Evolutionary conservation across 92 coral and sea anemone species (phyloP).

Genomic region (Epizoanthus illoricatus): DNA sequence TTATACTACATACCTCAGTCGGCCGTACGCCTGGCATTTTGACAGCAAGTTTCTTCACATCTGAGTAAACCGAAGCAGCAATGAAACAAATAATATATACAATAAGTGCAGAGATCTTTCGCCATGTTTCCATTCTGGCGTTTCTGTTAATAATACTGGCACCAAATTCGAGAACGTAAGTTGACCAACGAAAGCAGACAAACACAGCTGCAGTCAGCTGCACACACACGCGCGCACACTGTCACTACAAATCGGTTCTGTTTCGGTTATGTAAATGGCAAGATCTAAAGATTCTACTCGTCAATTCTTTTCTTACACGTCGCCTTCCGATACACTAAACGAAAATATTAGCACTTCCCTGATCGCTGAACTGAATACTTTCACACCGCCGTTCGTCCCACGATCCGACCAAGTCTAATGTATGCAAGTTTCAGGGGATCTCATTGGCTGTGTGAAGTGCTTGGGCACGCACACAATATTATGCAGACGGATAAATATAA

Average conservation of each 20-base stretch:
- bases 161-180: no score
- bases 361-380: neutral
- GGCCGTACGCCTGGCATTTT: constrained; percentile 37
- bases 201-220: neutral
- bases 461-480: neutral
- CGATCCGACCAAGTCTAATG: neutral
- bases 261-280: neutral
- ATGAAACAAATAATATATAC: neutral
- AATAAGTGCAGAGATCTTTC: neutral
- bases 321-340: neutral
- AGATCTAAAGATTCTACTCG: neutral
- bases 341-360: constrained; percentile 1
- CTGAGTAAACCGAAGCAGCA: neutral
- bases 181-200: neutral
- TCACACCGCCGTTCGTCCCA: neutral
- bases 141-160: neutral
- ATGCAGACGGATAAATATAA: no score
- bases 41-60: neutral
- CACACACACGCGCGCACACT: neutral
- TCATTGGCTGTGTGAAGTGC: neutral
- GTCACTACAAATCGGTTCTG: neutral
- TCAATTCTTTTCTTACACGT: neutral
- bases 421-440: neutral
- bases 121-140: constrained; percentile 8
- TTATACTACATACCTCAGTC: neutral